Evolutionary conservation across 1,140 invertebrate genomes (phyloP), one percentile per base, ranked within the genome.

Genomic region (Acromyrmex charruanus): DNA sequence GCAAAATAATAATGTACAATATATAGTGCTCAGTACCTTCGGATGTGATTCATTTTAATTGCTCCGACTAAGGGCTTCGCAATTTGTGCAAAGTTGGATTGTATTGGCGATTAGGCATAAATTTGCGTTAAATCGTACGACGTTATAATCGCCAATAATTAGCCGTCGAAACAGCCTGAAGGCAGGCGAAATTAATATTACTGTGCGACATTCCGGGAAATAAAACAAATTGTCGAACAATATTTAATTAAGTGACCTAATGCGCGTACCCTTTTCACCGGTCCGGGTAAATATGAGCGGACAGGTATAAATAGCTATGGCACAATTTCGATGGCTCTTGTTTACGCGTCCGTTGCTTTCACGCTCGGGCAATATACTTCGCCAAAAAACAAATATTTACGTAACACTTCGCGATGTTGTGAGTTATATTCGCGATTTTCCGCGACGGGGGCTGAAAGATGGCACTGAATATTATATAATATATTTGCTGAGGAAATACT

Each of bases 271-370:
- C n/a, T 69, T 81, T 71, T 49, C 49, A 16, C n/a, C 49, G n/a
- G 16, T 25, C 31, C 44, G 16, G 31, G 10, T 58, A 69, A 69
- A 81, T 44, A 71, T 81, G 71, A 53, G 51, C 25, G 79, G 51
- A 71, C 31, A 58, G 21, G 14, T 58, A 81, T 81, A 71, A 81
- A 81, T 81, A 81, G 16, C 53, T 71, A 2, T 81, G 79, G 79
- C 79, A 81, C 51, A 71, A 81, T 81, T 81, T 71, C 79, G 79
- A 81, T 44, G 53, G 16, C 35, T 18, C 79, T 81, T 81, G 79
- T 81, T 81, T 81, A 81, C 65, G 53, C 51, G 16, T 51, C 16
- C 66, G 53, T 39, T 53, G 79, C 79, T 71, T 71, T 71, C 65
- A 69, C 79, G 31, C 35, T 58, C 79, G 35, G 14, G 31, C 35